Evolutionary conservation across 1,140 invertebrate genomes (phyloP).

Genomic region (Wasmannia auropunctata): DNA sequence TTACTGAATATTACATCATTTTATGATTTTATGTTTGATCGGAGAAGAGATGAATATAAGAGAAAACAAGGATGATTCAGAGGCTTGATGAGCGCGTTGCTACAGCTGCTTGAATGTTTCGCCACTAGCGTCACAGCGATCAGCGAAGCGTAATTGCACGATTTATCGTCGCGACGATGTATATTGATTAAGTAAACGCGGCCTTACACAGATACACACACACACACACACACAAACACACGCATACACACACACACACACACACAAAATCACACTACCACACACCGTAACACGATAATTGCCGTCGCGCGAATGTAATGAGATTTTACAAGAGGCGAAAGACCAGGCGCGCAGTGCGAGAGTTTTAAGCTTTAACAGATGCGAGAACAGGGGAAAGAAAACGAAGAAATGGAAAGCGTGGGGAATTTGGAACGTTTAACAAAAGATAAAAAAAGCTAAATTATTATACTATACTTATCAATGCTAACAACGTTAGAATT

Average conservation of each 20-base stretch:
- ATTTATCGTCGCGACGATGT: slow-evolving; percentile 14
- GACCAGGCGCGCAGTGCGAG: slow-evolving; percentile 4
- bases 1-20: background rate
- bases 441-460: slow-evolving; percentile 62
- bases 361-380: slow-evolving; percentile 12
- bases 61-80: background rate
- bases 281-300: slow-evolving; percentile 26
- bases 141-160: slow-evolving; percentile 15
- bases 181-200: slow-evolving; percentile 54
- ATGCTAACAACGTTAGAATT: slow-evolving; percentile 76
- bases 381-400: background rate
- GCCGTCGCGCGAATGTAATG: slow-evolving; percentile 7
- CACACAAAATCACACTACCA: too few relatives aligned
- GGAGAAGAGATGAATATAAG: background rate
- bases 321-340: background rate
- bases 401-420: background rate
- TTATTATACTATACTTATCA: slow-evolving; percentile 70
- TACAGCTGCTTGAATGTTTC: slow-evolving; percentile 30
- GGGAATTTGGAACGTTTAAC: slow-evolving; percentile 57
- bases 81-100: slow-evolving; percentile 3
- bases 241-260: too few relatives aligned
- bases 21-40: background rate
- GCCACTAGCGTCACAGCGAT: background rate
- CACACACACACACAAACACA: too few relatives aligned
- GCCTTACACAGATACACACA: slow-evolving; percentile 38